A percentile compares a stretch with the other conserved stretches of the same genome.
Evolutionary conservation across 2,113 vertebrate species (phyloP).

Genomic region (Ramphastos sulfuratus): DNA sequence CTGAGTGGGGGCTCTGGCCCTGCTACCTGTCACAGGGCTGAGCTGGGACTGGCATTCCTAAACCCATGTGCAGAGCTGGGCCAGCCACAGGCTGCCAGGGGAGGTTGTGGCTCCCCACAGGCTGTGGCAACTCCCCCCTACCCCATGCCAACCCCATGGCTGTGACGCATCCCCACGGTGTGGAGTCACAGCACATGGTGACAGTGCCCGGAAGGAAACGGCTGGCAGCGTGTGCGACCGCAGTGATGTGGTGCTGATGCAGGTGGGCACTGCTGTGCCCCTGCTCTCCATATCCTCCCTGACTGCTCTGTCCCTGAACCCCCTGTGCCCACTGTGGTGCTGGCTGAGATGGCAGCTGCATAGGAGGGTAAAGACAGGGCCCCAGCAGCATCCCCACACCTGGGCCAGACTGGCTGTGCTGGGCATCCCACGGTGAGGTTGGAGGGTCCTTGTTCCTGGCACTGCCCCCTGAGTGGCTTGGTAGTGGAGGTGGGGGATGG

Average conservation of each 20-base stretch:
- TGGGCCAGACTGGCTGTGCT: rapidly evolving
- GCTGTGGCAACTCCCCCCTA: rapidly evolving
- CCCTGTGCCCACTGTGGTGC: rapidly evolving
- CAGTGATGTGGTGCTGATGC: background rate
- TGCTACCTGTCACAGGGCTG: too few species aligned
- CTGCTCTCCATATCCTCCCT: rapidly evolving
- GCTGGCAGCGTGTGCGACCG: background rate
- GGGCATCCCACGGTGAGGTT: rapidly evolving
- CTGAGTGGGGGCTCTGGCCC: background rate
- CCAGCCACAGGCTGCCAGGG: rapidly evolving
- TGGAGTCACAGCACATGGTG: background rate
- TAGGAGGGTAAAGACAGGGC: background rate
- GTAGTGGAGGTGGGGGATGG: rapidly evolving
- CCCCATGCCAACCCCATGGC: background rate
- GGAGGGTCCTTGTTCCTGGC: background rate
- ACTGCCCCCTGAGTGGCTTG: rapidly evolving
- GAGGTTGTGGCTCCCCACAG: rapidly evolving
- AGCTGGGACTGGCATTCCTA: too few species aligned
- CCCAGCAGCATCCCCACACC: rapidly evolving
- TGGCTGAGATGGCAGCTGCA: rapidly evolving
- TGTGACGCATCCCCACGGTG: background rate
- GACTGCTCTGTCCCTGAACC: rapidly evolving
- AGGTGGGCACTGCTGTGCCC: background rate
- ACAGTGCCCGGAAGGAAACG: background rate
- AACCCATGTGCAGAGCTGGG: background rate